Evolutionary conservation across 2,113 vertebrate species (phyloP).

Genomic region (Talpa occidentalis): DNA sequence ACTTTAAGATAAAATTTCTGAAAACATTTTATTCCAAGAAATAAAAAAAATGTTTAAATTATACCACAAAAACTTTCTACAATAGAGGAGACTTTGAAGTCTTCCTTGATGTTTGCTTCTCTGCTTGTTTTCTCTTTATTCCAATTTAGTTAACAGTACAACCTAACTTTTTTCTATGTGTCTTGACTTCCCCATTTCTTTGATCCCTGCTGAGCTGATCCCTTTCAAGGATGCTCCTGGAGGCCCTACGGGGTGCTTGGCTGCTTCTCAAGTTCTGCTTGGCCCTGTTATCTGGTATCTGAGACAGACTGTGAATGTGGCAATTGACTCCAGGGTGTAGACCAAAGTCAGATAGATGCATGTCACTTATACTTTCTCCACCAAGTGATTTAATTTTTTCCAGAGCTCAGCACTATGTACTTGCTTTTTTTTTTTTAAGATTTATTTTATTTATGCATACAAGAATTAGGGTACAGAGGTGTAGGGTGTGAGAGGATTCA

Average conservation of each 20-base stretch:
- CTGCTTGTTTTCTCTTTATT: background rate
- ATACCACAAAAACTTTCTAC: background rate
- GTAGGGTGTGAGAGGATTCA: no score
- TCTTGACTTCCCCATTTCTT: background rate
- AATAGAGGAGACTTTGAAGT: background rate
- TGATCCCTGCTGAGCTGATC: background rate
- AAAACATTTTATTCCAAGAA: background rate
- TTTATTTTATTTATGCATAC: no score
- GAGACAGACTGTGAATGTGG: background rate
- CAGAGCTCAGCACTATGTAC: background rate
- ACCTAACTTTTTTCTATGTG: background rate
- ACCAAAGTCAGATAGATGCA: no score
- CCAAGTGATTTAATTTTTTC: background rate
- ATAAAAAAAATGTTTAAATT: background rate
- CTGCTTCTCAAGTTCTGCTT: background rate
- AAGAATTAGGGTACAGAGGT: no score
- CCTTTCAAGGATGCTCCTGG: background rate
- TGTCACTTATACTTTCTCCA: background rate
- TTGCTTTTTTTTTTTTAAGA: no score
- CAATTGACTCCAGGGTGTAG: background rate
- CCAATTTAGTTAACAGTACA: background rate
- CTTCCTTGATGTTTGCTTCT: background rate
- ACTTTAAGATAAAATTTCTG: background rate
- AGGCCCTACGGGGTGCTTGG: rapidly evolving
- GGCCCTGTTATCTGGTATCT: background rate